Conservation (phyloP, 2,797 vertebrate genomes). For the Macropodus opercularis region DNA sequence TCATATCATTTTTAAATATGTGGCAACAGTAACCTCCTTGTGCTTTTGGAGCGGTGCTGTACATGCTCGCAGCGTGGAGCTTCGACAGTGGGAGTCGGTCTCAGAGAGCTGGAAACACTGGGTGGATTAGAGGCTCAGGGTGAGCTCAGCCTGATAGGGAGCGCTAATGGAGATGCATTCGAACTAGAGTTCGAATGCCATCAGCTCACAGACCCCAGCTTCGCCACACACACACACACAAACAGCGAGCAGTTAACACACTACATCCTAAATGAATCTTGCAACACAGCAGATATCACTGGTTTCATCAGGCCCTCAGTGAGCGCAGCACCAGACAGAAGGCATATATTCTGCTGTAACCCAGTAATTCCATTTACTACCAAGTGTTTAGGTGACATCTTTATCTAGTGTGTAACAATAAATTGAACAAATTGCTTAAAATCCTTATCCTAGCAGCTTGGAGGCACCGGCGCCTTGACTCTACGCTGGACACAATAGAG, state of each 20-base stretch:
- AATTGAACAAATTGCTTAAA: constrained; percentile 59
- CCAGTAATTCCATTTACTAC: constrained; percentile 66
- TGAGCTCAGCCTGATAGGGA: constrained; percentile 55
- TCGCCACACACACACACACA: constrained; percentile 36
- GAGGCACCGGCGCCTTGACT: too few relatives aligned
- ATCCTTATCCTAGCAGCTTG: constrained; percentile 9
- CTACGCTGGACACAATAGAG: too few relatives aligned
- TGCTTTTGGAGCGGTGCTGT: too few relatives aligned
- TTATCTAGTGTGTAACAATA: constrained; percentile 60
- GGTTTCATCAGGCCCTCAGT: constrained; percentile 59
- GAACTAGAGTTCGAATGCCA: constrained; percentile 72
- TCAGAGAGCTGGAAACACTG: constrained; percentile 25
- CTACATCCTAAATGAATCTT: constrained; percentile 57
- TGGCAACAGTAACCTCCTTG: too few relatives aligned
- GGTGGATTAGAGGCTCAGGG: constrained; percentile 52
- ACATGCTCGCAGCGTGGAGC: too few relatives aligned
- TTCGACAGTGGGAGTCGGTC: constrained; percentile 16
- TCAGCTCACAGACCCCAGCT: constrained; percentile 54
- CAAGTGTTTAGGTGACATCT: constrained; percentile 53
- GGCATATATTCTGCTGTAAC: constrained; percentile 50
- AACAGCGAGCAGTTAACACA: constrained; percentile 27
- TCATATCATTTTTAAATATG: too few relatives aligned
- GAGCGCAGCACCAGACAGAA: constrained; percentile 56
- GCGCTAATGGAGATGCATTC: constrained; percentile 70
- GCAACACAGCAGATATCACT: constrained; percentile 60